A percentile compares a stretch with the other conserved stretches of the same genome.
Evolutionary conservation across 2,113 vertebrate genomes (phyloP).

Genomic region (Sinocyclocheilus grahami): DNA sequence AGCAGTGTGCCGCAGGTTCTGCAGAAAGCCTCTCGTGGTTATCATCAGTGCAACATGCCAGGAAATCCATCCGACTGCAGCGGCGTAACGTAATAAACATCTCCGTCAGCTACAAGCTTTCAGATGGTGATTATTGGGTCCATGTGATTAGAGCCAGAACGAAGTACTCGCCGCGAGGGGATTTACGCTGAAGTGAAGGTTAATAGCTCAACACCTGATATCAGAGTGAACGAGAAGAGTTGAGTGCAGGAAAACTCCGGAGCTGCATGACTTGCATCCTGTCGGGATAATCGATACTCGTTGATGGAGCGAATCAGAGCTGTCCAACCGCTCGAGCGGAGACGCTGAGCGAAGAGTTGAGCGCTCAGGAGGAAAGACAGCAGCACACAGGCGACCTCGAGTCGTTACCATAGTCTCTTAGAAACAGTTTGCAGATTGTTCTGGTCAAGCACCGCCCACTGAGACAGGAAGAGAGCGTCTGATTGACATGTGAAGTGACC

Average conservation of each 20-base stretch:
- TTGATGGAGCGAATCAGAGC: conserved; percentile 41
- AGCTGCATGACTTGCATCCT: conserved; percentile 13
- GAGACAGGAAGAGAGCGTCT: neutral
- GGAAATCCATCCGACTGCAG: conserved; percentile 1
- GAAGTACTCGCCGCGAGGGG: neutral
- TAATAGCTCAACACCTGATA: conserved; percentile 3
- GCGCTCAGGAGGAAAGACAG: neutral
- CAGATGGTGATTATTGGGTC: neutral
- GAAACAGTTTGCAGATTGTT: neutral
- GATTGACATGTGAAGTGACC: neutral
- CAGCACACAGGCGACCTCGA: neutral
- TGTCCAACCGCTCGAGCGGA: neutral
- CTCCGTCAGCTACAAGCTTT: neutral
- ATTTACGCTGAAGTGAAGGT: neutral
- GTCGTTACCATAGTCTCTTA: neutral
- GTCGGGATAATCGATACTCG: conserved; percentile 20
- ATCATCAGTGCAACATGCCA: neutral
- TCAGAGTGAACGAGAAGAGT: neutral
- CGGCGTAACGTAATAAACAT: neutral
- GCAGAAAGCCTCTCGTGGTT: neutral
- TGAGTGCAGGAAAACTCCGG: neutral
- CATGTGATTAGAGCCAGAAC: conserved; percentile 5
- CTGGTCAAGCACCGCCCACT: neutral
- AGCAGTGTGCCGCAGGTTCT: neutral
- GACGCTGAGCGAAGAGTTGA: neutral